Conservation (phyloP, 2,113 vertebrate species). For the Ahaetulla prasina region DNA sequence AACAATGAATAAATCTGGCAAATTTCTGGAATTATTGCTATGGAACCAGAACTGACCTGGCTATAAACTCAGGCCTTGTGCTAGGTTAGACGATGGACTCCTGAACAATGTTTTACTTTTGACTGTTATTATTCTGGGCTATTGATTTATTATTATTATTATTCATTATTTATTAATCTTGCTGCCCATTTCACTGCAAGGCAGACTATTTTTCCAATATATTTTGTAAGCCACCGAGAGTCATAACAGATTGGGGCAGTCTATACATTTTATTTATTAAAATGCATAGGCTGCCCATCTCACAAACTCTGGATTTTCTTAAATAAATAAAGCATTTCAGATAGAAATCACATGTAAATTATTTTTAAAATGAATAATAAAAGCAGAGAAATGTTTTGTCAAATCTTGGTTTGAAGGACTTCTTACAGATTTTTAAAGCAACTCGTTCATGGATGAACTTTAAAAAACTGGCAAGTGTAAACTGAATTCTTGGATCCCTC, state of each 20-base stretch:
- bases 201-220: not conserved
- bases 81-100: not conserved
- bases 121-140: not conserved
- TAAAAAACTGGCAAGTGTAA: not conserved
- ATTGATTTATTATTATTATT: not conserved
- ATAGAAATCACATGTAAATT: not conserved
- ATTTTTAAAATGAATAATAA: not conserved
- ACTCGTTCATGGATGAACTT: not conserved
- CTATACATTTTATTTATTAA: not conserved
- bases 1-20: not conserved
- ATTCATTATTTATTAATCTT: not conserved
- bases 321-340: not conserved
- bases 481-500: conserved; percentile 74
- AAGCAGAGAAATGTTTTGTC: not conserved
- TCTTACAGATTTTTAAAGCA: not conserved
- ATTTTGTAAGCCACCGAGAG: not conserved
- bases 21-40: not conserved
- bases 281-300: not conserved
- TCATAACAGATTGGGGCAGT: not conserved
- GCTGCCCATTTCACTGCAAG: not conserved
- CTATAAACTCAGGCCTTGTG: not conserved
- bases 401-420: not conserved
- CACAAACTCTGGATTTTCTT: not conserved
- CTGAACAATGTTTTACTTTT: not conserved
- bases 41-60: not conserved